A percentile compares a stretch with the other conserved stretches of the same genome.
These are phyloP conservation scores for Nesometra sesokonis DNA, from an alignment of 35 echinoderm and acorn worm genomes.

Conservation along the genomic window DNA sequence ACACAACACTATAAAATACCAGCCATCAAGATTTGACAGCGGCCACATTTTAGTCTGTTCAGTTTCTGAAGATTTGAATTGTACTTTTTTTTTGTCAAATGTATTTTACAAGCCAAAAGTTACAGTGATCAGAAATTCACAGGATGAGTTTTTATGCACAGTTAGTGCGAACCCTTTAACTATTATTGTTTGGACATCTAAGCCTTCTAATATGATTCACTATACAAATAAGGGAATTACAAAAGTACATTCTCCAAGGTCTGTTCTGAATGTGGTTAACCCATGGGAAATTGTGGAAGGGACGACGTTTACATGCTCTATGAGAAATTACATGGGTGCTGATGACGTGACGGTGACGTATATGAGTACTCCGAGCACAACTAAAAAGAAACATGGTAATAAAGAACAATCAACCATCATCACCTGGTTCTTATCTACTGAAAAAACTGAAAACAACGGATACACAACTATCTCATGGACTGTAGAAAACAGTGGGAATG, in stretches of 20 bases:
- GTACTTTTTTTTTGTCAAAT: neutral
- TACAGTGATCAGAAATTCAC: neutral
- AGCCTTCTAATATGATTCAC: neutral
- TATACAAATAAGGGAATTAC: neutral
- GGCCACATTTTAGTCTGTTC: neutral
- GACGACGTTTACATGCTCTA: neutral
- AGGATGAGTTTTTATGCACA: neutral
- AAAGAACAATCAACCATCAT: neutral
- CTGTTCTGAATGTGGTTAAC: neutral
- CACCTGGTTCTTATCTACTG: neutral
- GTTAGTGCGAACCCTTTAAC: neutral
- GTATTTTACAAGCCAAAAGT: neutral
- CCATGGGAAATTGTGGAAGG: neutral
- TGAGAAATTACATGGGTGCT: neutral
- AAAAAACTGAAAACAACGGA: neutral
- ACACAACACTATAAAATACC: neutral
- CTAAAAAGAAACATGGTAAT: neutral
- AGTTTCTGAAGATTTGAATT: neutral
- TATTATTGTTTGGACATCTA: neutral
- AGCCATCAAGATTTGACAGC: neutral
- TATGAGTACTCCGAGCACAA: neutral
- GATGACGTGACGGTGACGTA: neutral
- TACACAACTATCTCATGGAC: neutral
- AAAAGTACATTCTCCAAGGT: neutral
- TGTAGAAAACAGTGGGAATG: neutral